Conservation (phyloP, 2,113 vertebrate genomes). For the Peromyscus californicus region DNA sequence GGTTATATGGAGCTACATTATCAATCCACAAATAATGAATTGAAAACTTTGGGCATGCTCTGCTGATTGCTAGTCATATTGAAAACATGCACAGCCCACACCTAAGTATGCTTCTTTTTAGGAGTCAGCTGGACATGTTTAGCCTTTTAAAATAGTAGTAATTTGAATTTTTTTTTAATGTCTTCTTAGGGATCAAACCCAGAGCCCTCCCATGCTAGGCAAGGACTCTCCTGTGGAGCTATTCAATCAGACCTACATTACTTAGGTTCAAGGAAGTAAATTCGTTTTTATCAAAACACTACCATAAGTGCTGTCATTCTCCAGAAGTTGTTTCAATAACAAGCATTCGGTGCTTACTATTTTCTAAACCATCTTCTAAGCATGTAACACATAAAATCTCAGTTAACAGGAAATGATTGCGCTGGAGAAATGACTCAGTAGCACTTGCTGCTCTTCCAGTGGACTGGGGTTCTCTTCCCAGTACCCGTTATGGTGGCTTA, state of each 20-base stretch:
- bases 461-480: too few relatives aligned
- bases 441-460: not conserved
- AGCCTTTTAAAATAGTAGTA: not conserved
- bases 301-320: not conserved
- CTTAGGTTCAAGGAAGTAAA: not conserved
- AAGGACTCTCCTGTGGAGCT: not conserved
- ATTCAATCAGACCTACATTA: not conserved
- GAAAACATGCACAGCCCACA: not conserved
- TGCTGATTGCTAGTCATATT: not conserved
- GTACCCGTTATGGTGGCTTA: not conserved
- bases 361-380: conserved; percentile 30
- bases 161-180: too few relatives aligned
- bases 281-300: not conserved
- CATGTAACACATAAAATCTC: not conserved
- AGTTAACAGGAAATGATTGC: not conserved
- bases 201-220: not conserved
- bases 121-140: not conserved
- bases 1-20: not conserved
- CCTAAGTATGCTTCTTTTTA: not conserved
- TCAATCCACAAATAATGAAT: not conserved
- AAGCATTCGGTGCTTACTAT: not conserved
- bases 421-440: not conserved
- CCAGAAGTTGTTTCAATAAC: not conserved
- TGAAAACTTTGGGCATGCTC: not conserved
- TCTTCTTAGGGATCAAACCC: not conserved